phyloP scores from a whole-genome alignment of 2,797 vertebrate species.

The Lophius americanus region DNA sequence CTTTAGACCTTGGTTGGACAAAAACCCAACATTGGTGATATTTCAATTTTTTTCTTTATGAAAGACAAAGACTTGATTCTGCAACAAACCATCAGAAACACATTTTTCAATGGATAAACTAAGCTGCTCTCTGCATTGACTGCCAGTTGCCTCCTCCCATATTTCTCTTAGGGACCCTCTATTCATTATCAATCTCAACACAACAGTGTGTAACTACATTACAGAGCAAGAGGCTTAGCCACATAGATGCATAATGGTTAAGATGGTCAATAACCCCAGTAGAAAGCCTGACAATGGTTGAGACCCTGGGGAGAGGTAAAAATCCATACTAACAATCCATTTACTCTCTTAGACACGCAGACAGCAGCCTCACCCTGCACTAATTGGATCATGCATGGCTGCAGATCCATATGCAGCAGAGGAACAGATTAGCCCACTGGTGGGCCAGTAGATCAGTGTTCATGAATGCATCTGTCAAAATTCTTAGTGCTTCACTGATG shows the following conservation, averaged over 20 bases:
- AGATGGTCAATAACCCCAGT: conserved; percentile 60
- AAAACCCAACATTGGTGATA: background rate
- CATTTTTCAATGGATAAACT: background rate
- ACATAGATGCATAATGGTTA: conserved; percentile 56
- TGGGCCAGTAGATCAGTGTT: conserved; percentile 25
- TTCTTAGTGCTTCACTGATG: conserved; percentile 23
- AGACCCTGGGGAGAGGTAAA: conserved; percentile 51
- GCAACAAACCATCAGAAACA: background rate
- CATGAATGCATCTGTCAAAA: conserved; percentile 17
- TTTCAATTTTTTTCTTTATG: too few relatives aligned
- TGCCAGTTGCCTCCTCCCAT: background rate
- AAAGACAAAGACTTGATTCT: background rate
- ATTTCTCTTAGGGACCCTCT: conserved; percentile 17
- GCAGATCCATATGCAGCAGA: conserved; percentile 54
- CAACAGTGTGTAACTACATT: conserved; percentile 27
- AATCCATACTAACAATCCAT: conserved; percentile 77
- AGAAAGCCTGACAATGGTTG: conserved; percentile 52
- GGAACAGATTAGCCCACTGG: conserved; percentile 35
- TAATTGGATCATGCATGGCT: conserved; percentile 72
- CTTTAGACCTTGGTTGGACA: background rate
- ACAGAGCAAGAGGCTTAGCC: conserved; percentile 16
- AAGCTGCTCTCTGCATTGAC: background rate
- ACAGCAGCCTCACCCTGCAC: conserved; percentile 46
- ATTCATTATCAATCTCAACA: conserved; percentile 60
- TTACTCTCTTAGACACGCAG: conserved; percentile 57